Evolutionary conservation across 2,888 invertebrate genomes (phyloP).

Genomic region (Habrosyne pyritoides): DNA sequence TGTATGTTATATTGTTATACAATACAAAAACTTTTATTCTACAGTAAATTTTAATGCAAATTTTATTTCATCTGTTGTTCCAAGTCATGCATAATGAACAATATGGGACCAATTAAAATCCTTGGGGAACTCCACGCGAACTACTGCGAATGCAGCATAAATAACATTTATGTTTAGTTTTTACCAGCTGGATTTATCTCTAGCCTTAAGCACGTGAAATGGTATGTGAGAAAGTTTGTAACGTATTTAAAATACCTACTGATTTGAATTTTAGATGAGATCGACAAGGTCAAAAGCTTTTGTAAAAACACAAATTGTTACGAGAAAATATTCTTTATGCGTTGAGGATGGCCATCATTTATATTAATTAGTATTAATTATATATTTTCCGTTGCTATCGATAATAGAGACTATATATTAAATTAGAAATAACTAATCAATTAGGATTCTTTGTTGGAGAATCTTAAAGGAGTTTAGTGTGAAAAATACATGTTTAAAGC

Average conservation of each 20-base stretch:
- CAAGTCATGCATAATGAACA: not conserved
- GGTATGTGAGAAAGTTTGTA: not conserved
- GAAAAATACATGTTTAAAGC: not conserved
- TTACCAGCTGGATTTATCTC: not conserved
- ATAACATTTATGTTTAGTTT: too few species aligned
- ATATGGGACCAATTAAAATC: constrained; percentile 3
- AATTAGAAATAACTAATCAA: not conserved
- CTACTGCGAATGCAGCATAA: too few species aligned
- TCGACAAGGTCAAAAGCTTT: not conserved
- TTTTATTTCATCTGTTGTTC: not conserved
- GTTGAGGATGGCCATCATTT: not conserved
- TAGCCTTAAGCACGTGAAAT: not conserved
- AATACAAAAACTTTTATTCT: not conserved
- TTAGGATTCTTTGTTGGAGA: not conserved
- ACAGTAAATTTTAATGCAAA: not conserved
- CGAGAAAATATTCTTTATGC: not conserved
- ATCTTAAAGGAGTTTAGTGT: not conserved
- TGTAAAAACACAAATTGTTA: constrained; percentile 1
- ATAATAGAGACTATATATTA: not conserved
- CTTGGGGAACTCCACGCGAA: not conserved
- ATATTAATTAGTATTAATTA: not conserved
- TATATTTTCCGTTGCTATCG: not conserved
- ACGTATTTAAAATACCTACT: not conserved
- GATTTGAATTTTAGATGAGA: not conserved
- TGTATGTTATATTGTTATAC: not conserved